Base-by-base conservation (phyloP, 1,140 invertebrate species). In the Dendroctonus ponderosae region DNA sequence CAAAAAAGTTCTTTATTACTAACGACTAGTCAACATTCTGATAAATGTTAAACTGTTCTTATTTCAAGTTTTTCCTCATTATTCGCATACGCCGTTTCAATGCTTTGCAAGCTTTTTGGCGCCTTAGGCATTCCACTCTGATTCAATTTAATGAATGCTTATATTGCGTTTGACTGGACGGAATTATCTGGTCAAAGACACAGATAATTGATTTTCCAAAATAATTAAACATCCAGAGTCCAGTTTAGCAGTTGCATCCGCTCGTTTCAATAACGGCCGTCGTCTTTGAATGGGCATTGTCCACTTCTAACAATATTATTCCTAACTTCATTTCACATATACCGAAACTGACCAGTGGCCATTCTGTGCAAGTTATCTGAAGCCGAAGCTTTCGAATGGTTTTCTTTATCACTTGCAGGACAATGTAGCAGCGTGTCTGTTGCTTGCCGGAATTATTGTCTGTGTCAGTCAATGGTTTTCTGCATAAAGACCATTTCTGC, bases 281-380 rank as follows among this genome's bases (percentile, higher is more conserved):
- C 5, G 61, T 63, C 61, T 63, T 63, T 63, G 40, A 63, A 63
- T 63, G 61, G 40, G 5, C 61, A 63, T 63, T 63, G 61, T 63
- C 51, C 61, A 39, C 7, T 12, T 38, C n/a, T 46, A 63, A 63
- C 61, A 63, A 54, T 54, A 63, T 63, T 63, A 63, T 63, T 63
- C 61, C 61, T 63, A 63, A 63, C 61, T 63, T 63, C 61, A 56
- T 63, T 63, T 56, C 52, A 48, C 49, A 62, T 61, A 15, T 58
- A 56, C 51, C 51, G 61, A 63, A 63, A 63, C 61, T 63, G 61
- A 63, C 61, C 61, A 56, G 50, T 54, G 61, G 38, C 61, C 61
- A 63, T 63, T 63, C 51, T 54, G n/a, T 44, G 14, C 49, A 63
- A 63, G 14, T 63, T 63, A 63, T 63, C 61, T 63, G 50, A 63